Evolutionary conservation across 2,888 invertebrate species (phyloP).

Genomic region (Atrina japonica): DNA sequence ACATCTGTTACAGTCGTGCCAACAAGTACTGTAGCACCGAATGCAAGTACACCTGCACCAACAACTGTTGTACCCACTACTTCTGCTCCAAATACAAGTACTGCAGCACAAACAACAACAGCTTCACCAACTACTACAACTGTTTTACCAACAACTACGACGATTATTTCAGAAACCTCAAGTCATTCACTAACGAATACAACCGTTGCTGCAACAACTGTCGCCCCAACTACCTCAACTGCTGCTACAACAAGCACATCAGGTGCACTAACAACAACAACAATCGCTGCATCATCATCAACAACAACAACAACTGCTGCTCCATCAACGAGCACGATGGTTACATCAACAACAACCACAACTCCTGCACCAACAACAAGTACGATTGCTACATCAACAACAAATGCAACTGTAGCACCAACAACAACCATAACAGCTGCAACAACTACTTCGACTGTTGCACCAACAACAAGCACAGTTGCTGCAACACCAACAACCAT

Average conservation of each 20-base stretch:
- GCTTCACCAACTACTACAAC: not conserved
- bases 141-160: not conserved
- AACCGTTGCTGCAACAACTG: conserved; percentile 15
- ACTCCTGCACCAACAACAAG: conserved; percentile 12
- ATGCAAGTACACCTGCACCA: not conserved
- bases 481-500: conserved; percentile 12
- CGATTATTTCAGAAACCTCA: conserved; percentile 2
- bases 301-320: conserved; percentile 20
- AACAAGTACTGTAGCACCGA: no score
- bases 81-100: not conserved
- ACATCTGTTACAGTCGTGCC: conserved; percentile 17
- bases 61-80: not conserved
- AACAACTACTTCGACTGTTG: conserved; percentile 3
- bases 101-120: not conserved
- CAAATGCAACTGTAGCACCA: conserved; percentile 10
- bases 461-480: not conserved
- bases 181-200: conserved; percentile 16
- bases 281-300: conserved; percentile 5
- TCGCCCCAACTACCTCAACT: conserved; percentile 13
- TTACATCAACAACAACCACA: conserved; percentile 22
- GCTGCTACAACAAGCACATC: conserved; percentile 13
- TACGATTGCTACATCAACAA: not conserved
- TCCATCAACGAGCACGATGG: conserved; percentile 14
- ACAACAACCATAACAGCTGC: conserved; percentile 2
- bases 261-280: not conserved